Evolutionary conservation across 2,797 vertebrate species (phyloP).

Genomic region (Acanthornis magna): DNA sequence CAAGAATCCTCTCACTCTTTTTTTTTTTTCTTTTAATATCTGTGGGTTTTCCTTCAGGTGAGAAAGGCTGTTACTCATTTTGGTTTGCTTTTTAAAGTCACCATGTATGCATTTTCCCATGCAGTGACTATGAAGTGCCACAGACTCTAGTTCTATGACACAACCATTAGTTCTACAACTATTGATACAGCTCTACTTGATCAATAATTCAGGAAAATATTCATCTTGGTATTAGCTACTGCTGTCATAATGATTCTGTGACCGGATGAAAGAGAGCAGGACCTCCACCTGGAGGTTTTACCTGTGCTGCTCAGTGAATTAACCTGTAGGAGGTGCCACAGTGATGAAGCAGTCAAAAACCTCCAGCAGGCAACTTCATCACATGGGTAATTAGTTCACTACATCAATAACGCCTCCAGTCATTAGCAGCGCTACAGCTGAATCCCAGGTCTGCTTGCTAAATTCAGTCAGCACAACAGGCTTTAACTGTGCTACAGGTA

Average conservation of each 20-base stretch:
- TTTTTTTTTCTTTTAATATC: not conserved
- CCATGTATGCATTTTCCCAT: not conserved
- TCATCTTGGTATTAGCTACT: not conserved
- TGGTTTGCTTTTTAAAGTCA: not conserved
- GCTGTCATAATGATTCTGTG: not conserved
- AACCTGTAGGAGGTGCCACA: slow-evolving; percentile 10
- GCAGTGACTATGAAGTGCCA: not conserved
- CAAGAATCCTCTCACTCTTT: not conserved
- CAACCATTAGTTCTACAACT: not conserved
- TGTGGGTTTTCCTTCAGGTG: not conserved
- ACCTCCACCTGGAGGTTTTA: not conserved
- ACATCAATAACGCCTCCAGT: not conserved
- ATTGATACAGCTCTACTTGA: not conserved
- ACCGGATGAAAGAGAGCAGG: not conserved
- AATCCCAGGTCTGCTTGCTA: slow-evolving; percentile 16
- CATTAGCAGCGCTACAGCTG: not conserved
- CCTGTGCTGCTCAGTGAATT: not conserved
- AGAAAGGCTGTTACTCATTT: not conserved
- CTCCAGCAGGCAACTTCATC: slow-evolving; percentile 36
- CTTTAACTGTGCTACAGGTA: not conserved
- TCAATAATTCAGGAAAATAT: slow-evolving; percentile 10
- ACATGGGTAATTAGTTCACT: not conserved
- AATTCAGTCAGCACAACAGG: slow-evolving; percentile 30
- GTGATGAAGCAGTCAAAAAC: slow-evolving; percentile 8
- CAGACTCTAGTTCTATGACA: not conserved